Conservation (phyloP, 2,797 vertebrate species). For the Melanotaenia maccullochi region DNA sequence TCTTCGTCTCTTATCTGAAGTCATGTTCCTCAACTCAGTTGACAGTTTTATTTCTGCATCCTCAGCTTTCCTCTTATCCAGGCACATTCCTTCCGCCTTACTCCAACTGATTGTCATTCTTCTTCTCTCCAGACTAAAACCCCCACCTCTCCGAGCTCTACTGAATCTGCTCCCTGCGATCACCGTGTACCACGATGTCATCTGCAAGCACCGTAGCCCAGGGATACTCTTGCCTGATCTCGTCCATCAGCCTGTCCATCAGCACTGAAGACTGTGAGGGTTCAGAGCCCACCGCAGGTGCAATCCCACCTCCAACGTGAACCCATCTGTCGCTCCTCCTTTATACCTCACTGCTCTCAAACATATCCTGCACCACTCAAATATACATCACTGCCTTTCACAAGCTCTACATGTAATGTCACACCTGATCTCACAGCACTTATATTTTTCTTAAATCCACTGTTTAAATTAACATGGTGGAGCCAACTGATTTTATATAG, state of each 20-base stretch:
- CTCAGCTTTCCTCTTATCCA: neutral
- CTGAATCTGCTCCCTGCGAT: neutral
- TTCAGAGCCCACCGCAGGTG: neutral
- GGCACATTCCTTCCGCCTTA: neutral
- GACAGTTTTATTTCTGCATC: neutral
- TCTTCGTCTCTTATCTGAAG: neutral
- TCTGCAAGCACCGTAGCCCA: neutral
- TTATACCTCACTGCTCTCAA: neutral
- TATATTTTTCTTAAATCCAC: neutral
- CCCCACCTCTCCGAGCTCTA: neutral
- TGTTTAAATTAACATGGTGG: neutral
- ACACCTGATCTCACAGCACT: neutral
- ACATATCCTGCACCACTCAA: neutral
- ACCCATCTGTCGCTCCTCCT: conserved; percentile 1
- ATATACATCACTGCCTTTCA: neutral
- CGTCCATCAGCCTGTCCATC: conserved; percentile 1
- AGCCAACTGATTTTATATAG: neutral
- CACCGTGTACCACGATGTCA: neutral
- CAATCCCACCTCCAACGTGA: conserved; percentile 2
- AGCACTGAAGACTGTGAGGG: neutral
- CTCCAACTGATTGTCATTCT: neutral
- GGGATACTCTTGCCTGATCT: conserved; percentile 4
- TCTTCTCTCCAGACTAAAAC: neutral
- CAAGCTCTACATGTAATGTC: neutral
- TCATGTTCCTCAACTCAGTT: neutral